Conservation (phyloP, 2,888 invertebrate species). For the Dolomedes plantarius region DNA sequence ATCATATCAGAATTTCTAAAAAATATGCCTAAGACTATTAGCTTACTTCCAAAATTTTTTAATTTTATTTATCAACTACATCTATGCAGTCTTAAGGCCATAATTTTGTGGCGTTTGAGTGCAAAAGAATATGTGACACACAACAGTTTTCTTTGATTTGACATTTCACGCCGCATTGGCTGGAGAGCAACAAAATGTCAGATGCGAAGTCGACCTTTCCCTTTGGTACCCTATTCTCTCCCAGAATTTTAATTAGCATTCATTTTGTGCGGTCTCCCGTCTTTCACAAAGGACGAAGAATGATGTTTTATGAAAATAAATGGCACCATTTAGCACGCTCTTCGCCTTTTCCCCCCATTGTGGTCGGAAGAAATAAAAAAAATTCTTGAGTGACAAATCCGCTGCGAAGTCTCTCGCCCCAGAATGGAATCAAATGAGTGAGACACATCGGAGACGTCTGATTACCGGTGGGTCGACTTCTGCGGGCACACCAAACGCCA, state of each 20-base stretch:
- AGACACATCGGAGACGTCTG: background rate
- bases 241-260: slow-evolving; percentile 46
- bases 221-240: too few species aligned
- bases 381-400: slow-evolving; percentile 59
- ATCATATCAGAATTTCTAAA: too few species aligned
- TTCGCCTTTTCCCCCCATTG: slow-evolving; percentile 9
- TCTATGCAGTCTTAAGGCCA: too few species aligned
- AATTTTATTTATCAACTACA: too few species aligned
- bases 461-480: background rate
- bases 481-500: background rate
- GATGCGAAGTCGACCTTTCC: too few species aligned
- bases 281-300: slow-evolving; percentile 47
- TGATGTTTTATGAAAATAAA: slow-evolving; percentile 67
- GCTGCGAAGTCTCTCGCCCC: background rate
- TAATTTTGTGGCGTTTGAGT: too few species aligned
- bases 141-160: too few species aligned
- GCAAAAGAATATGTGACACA: too few species aligned
- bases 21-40: too few species aligned
- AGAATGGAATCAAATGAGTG: background rate
- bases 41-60: too few species aligned
- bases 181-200: too few species aligned
- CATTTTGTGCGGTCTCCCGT: slow-evolving; percentile 29
- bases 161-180: too few species aligned
- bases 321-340: slow-evolving; percentile 62
- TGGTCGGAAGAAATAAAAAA: slow-evolving; percentile 14